Base-by-base conservation (phyloP, 2,113 vertebrate genomes). In the Ochotona princeps region DNA sequence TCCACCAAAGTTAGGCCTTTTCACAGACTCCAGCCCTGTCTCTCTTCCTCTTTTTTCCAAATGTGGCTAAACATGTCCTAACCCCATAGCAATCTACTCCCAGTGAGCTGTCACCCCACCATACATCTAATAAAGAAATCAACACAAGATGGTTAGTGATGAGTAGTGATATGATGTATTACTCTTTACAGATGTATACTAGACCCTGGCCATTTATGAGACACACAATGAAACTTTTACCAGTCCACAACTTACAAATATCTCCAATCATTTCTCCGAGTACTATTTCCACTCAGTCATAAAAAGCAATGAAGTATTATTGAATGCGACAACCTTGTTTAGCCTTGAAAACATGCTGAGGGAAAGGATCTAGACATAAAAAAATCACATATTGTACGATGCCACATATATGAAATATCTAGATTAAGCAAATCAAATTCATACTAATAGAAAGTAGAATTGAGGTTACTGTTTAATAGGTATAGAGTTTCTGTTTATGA, bases 371-470 rank as follows among this genome's bases (percentile, higher is more conserved):
- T 30, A 75, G 49, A 57, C 2, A 28, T 51, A 91, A 82, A 92
- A 44, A 87, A 35, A 10, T n/a, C 11, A 89, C 17, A 35, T 74
- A 65, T 35, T 78, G 8, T 65, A 88, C 5, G 54, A 82, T 70
- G 94, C 26, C 14, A 93, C 23, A 82, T 74, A 72, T 47, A 67
- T 44, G 28, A 90, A 94, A 82, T 66, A 90, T 21, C 65, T 87
- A 92, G 25, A 90, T 76, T 57, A 83, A 57, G 32, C 25, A 93
- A 85, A 93, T 69, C 25, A 93, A 82, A 93, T 69, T 83, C n/a
- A 67, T 38, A 86, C 21, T 82, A 30, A 66, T 9, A 74, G 73
- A 93, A 92, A 89, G 26, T 83, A 81, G 60, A 89, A 44, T 44
- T 44, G 63, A 84, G 25, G 30, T 92, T 87, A 70, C 10, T 78